phyloP scores from a whole-genome alignment of 2,888 invertebrate species.

The Branchipolynoe longqiensis region DNA sequence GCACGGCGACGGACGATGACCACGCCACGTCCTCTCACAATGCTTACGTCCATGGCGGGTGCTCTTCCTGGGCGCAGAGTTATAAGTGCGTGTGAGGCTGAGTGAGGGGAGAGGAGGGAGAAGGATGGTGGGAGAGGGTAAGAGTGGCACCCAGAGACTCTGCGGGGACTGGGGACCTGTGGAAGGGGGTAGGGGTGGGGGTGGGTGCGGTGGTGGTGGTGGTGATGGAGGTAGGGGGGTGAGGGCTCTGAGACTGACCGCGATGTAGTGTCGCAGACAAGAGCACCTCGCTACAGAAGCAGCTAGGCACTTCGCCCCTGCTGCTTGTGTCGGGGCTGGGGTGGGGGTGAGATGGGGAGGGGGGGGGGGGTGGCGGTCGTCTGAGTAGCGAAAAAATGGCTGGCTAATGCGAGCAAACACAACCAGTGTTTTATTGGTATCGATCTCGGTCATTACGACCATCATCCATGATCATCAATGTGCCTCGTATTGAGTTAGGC shows the following conservation, averaged over 20 bases:
- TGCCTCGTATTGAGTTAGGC: constrained; percentile 37
- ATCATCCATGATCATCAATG: constrained; percentile 53
- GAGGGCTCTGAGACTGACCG: too few species aligned
- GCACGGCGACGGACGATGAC: background rate
- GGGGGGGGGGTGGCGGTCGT: background rate
- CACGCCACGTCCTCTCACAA: background rate
- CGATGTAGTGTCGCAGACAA: too few species aligned
- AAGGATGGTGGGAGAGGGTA: too few species aligned
- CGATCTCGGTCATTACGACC: constrained; percentile 47
- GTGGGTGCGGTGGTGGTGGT: too few species aligned
- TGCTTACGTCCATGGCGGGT: background rate
- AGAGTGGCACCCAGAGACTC: background rate
- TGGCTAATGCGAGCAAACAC: constrained; percentile 44
- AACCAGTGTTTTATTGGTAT: constrained; percentile 53
- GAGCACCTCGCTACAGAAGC: too few species aligned
- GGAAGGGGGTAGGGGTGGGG: background rate
- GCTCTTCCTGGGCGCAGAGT: background rate
- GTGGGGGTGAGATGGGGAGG: too few species aligned
- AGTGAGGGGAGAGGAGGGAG: too few species aligned
- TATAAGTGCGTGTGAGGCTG: background rate
- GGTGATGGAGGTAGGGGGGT: too few species aligned
- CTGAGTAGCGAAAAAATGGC: constrained; percentile 5
- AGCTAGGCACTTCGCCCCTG: too few species aligned
- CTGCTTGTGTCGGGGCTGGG: too few species aligned
- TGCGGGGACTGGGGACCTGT: background rate